phyloP scores from a whole-genome alignment of 2,797 vertebrate genomes.

The Loris lydekkerianus region DNA sequence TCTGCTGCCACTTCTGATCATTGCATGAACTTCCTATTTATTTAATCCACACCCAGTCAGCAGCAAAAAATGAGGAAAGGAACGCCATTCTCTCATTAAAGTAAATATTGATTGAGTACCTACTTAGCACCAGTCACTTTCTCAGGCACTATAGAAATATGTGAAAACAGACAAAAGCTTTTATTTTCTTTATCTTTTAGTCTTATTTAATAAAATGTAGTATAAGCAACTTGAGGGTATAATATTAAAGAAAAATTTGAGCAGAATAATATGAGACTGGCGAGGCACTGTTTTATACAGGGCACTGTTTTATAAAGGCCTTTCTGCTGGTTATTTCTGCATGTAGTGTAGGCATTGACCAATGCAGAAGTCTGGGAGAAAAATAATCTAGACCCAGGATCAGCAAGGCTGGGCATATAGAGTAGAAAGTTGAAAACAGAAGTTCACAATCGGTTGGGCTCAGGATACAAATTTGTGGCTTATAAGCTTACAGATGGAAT shows the following conservation, averaged over 20 bases:
- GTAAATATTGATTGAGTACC: neutral
- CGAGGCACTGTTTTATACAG: neutral
- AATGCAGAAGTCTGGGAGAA: neutral
- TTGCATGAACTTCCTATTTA: neutral
- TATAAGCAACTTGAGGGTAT: neutral
- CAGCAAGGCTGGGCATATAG: neutral
- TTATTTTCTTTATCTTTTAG: neutral
- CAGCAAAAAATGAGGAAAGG: neutral
- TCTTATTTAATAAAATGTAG: neutral
- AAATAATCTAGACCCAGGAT: neutral
- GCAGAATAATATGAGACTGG: neutral
- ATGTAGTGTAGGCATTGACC: neutral
- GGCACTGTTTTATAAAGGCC: neutral
- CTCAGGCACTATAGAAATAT: neutral
- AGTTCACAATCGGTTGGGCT: too few relatives aligned
- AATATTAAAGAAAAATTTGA: neutral
- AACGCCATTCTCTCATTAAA: neutral
- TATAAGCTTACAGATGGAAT: too few relatives aligned
- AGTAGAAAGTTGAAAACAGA: too few relatives aligned
- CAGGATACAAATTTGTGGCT: too few relatives aligned
- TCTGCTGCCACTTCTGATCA: conserved; percentile 25
- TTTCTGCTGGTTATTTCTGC: neutral
- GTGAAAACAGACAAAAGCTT: neutral
- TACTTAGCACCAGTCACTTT: neutral
- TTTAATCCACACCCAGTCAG: too few relatives aligned